Evolutionary conservation across 1,140 invertebrate species (phyloP).

Genomic region (Zaprionus ghesquierei): DNA sequence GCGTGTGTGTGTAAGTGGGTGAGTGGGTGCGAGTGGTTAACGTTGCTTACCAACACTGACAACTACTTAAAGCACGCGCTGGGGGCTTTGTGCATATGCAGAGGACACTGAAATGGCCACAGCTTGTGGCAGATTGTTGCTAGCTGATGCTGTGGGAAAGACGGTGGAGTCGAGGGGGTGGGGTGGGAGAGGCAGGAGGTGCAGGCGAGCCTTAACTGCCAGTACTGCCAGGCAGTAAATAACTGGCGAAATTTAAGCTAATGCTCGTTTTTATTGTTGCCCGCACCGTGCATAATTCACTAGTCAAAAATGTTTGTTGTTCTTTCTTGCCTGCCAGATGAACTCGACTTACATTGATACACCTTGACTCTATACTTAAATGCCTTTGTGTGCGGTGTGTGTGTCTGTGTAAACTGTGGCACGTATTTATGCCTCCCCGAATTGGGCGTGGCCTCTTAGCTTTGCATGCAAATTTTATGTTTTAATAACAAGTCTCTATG

Average conservation of each 20-base stretch:
- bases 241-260: slow-evolving; percentile 21
- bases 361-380: slow-evolving; percentile 17
- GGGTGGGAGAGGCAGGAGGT: background rate
- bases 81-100: background rate
- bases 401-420: slow-evolving; percentile 1
- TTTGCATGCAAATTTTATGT: slow-evolving; percentile 78
- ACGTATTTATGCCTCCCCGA: slow-evolving; percentile 55
- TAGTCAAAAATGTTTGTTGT: slow-evolving; percentile 56
- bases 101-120: background rate
- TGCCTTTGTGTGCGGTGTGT: background rate
- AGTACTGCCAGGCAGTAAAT: slow-evolving; percentile 22
- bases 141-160: background rate
- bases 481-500: slow-evolving; percentile 78
- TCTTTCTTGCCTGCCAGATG: slow-evolving; percentile 34
- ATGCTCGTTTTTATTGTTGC: slow-evolving; percentile 14
- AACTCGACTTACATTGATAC: slow-evolving; percentile 18
- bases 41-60: background rate
- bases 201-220: background rate
- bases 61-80: background rate
- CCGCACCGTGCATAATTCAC: slow-evolving; percentile 59
- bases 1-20: too few relatives aligned
- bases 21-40: background rate
- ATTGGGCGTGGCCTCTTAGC: slow-evolving; percentile 35
- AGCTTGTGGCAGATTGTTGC: background rate
- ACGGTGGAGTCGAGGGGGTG: background rate